Conservation (phyloP, 1,140 invertebrate genomes). For the Bombyx mori region DNA sequence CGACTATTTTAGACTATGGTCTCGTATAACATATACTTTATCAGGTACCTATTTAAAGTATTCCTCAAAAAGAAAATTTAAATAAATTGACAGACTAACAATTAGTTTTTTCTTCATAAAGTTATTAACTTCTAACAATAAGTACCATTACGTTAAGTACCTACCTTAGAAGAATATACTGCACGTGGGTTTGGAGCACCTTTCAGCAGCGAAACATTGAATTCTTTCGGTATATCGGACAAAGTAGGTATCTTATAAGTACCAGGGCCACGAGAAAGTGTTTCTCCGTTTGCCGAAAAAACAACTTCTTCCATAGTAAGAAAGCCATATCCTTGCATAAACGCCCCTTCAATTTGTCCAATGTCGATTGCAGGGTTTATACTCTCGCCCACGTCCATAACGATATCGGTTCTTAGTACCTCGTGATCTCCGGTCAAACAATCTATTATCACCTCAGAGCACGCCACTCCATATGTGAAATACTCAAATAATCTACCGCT, state of each 20-base stretch:
- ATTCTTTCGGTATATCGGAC: slow-evolving; percentile 72
- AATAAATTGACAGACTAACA: too few species aligned
- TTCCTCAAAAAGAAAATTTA: too few species aligned
- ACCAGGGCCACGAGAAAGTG: slow-evolving; percentile 75
- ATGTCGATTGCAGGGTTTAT: slow-evolving; percentile 81
- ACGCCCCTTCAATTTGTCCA: slow-evolving; percentile 81
- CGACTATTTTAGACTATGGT: too few species aligned
- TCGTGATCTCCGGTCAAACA: slow-evolving; percentile 74
- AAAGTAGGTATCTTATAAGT: slow-evolving; percentile 78
- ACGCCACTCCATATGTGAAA: slow-evolving; percentile 71
- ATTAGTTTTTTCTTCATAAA: too few species aligned
- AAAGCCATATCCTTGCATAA: slow-evolving; percentile 78
- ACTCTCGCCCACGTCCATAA: slow-evolving; percentile 80
- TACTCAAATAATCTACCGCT: slow-evolving; percentile 67
- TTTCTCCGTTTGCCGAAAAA: slow-evolving; percentile 72
- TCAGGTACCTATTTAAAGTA: too few species aligned
- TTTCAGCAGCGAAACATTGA: slow-evolving; percentile 77
- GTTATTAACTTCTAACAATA: not conserved
- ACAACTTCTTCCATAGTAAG: slow-evolving; percentile 76
- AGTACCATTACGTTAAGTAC: not conserved
- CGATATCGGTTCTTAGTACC: slow-evolving; percentile 77
- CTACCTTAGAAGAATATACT: slow-evolving; percentile 79
- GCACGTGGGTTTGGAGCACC: slow-evolving; percentile 75
- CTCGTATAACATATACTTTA: too few species aligned
- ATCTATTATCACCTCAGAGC: slow-evolving; percentile 73